phyloP scores from a whole-genome alignment of 2,888 invertebrate genomes.

The Agonum fuliginosum region DNA sequence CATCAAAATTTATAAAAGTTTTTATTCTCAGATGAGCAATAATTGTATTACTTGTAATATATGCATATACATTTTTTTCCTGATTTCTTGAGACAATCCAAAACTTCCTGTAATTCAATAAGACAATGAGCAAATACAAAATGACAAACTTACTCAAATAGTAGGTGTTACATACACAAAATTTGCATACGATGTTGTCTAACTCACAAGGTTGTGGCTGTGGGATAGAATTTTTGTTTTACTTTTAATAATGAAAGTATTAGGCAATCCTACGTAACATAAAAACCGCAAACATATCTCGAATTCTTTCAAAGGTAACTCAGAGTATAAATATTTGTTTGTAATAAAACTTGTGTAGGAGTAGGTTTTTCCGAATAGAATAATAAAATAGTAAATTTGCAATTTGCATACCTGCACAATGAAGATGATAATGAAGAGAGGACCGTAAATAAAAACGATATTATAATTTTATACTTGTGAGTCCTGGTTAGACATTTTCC shows the following conservation, averaged over 20 bases:
- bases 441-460: too few species aligned
- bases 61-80: too few species aligned
- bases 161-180: conserved; percentile 19
- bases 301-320: background rate
- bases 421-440: background rate
- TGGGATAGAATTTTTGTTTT: conserved; percentile 25
- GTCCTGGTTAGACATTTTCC: too few species aligned
- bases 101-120: conserved; percentile 19
- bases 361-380: background rate
- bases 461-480: too few species aligned
- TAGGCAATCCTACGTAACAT: background rate
- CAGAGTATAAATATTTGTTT: background rate
- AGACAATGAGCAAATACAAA: conserved; percentile 28
- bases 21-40: too few species aligned
- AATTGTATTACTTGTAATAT: too few species aligned
- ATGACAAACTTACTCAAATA: conserved; percentile 18
- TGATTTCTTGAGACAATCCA: conserved; percentile 12
- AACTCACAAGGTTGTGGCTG: conserved; percentile 20
- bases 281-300: background rate
- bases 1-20: background rate
- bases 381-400: background rate
- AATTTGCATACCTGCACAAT: background rate
- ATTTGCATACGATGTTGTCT: conserved; percentile 8
- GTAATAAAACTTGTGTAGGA: background rate
- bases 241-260: conserved; percentile 16